A percentile compares a stretch with the other conserved stretches of the same genome.
These are phyloP conservation scores for Helicorthomorpha holstii DNA, from an alignment of 1,140 invertebrate species.

Conservation along the genomic window DNA sequence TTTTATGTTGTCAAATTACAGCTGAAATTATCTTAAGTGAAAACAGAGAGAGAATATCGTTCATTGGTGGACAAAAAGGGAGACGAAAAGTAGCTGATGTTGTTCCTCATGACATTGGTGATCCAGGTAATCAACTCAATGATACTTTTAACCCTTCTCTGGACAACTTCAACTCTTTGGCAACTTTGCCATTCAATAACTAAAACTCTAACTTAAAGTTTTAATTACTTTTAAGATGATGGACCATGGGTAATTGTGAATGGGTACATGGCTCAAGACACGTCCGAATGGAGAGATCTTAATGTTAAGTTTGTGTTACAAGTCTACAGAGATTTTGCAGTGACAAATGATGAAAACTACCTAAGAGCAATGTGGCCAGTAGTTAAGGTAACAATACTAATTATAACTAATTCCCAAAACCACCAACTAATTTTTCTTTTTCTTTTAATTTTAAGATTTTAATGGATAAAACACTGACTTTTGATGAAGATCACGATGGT, in stretches of 20 bases:
- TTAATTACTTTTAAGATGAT: slow-evolving; percentile 40
- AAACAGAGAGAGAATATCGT: no score
- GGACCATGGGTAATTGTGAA: slow-evolving; percentile 67
- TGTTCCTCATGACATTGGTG: slow-evolving; percentile 81
- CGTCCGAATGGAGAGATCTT: slow-evolving; percentile 79
- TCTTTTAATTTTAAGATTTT: slow-evolving; percentile 6
- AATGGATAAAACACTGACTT: slow-evolving; percentile 42
- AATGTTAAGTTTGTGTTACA: slow-evolving; percentile 85
- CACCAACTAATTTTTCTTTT: no score
- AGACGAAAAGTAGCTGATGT: no score
- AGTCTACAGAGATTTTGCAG: slow-evolving; percentile 49
- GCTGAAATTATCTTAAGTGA: no score
- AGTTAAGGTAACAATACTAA: slow-evolving; percentile 23
- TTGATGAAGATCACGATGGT: slow-evolving; percentile 70
- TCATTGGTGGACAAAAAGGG: no score
- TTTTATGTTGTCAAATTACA: no score
- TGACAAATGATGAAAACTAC: slow-evolving; percentile 31
- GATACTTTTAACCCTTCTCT: slow-evolving; percentile 7
- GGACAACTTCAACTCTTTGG: not conserved
- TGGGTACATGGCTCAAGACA: slow-evolving; percentile 76
- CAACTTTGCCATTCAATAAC: no score
- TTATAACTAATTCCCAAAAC: no score
- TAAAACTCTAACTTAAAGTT: not conserved
- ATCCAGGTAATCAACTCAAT: slow-evolving; percentile 72
- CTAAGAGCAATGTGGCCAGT: slow-evolving; percentile 42